These are phyloP conservation scores for Orthosia gracilis DNA, from an alignment of 2,888 invertebrate genomes.

Conservation along the genomic window DNA sequence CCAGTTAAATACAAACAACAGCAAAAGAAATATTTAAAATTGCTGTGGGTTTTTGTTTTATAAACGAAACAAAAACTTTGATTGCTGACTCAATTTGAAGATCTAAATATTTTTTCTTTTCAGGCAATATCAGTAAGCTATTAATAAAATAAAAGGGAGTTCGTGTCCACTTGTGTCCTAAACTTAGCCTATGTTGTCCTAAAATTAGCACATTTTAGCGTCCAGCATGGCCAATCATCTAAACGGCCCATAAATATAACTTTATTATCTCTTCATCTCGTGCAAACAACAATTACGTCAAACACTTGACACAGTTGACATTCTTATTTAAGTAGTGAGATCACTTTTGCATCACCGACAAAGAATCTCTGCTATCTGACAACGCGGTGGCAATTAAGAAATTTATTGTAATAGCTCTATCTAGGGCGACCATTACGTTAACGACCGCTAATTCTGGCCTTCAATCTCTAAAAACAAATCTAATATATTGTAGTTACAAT, in stretches of 20 bases:
- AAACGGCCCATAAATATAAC: slow-evolving; percentile 1
- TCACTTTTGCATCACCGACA: slow-evolving; percentile 86
- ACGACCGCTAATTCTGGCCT: slow-evolving; percentile 84
- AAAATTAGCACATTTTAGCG: neutral
- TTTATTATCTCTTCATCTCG: slow-evolving; percentile 16
- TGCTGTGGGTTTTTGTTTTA: neutral
- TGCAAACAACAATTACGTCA: slow-evolving; percentile 49
- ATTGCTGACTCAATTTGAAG: neutral
- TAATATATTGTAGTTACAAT: slow-evolving; percentile 51
- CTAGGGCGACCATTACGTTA: slow-evolving; percentile 86
- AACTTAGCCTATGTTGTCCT: no score
- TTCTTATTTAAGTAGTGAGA: slow-evolving; percentile 79
- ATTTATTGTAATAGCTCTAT: slow-evolving; percentile 87
- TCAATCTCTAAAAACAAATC: slow-evolving; percentile 66
- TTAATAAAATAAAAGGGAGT: neutral
- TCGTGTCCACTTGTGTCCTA: neutral
- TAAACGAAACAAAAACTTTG: slow-evolving; percentile 17
- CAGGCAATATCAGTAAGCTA: neutral
- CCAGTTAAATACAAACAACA: slow-evolving; percentile 5
- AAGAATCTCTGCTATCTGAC: slow-evolving; percentile 84
- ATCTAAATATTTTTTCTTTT: neutral
- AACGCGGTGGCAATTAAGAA: slow-evolving; percentile 86
- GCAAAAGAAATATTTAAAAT: neutral
- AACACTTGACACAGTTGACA: slow-evolving; percentile 72
- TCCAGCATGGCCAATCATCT: neutral